These are phyloP conservation scores for Hybognathus amarus DNA, from an alignment of 2,797 vertebrate species.

Conservation along the genomic window DNA sequence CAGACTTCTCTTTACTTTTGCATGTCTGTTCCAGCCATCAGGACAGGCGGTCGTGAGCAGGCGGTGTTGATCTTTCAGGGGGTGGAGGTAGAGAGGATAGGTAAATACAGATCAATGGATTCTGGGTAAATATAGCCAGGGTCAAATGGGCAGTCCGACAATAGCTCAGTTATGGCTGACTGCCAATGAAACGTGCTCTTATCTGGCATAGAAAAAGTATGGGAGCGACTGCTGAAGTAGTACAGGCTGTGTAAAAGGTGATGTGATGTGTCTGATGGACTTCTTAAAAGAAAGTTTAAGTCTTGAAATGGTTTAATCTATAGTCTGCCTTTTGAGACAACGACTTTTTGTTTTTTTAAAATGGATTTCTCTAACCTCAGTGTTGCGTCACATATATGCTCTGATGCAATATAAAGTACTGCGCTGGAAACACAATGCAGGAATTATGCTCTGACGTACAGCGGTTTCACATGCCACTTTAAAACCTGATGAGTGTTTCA, in stretches of 20 bases:
- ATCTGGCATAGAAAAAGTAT: constrained; percentile 26
- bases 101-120: constrained; percentile 54
- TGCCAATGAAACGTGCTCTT: constrained; percentile 21
- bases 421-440: constrained; percentile 31
- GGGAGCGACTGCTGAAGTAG: not conserved
- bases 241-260: constrained; percentile 5
- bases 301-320: constrained; percentile 5
- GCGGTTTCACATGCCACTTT: constrained; percentile 49
- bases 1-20: constrained; percentile 22
- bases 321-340: constrained; percentile 42
- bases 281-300: constrained; percentile 6
- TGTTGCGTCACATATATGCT: constrained; percentile 48
- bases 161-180: constrained; percentile 12
- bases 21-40: constrained; percentile 1
- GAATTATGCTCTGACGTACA: constrained; percentile 58
- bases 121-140: constrained; percentile 59
- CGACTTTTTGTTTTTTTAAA: constrained; percentile 46
- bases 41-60: not conserved
- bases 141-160: constrained; percentile 67
- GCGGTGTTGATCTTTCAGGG: constrained; percentile 46
- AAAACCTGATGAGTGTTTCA: constrained; percentile 72
- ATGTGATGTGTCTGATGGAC: not conserved
- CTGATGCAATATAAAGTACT: constrained; percentile 76
- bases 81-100: constrained; percentile 11
- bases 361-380: constrained; percentile 61